Evolutionary conservation across 2,888 invertebrate species (phyloP), one percentile per base, ranked within the genome.

Genomic region (Darwinula stevensoni): DNA sequence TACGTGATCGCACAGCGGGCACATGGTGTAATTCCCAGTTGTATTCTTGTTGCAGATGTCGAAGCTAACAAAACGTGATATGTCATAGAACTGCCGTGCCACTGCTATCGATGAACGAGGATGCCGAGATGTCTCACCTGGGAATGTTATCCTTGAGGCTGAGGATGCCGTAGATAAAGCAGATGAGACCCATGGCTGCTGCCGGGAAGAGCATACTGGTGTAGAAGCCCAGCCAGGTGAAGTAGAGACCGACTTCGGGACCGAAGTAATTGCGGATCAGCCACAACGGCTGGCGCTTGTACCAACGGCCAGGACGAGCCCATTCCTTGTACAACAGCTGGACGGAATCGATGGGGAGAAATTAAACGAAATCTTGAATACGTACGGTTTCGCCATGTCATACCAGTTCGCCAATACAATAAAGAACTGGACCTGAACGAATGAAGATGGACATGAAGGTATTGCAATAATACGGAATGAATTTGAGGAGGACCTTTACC

Each of bases 221-320:
- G 46, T 84, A 84, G 51, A 82, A 84, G 0, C 84, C 84, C 18
- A 84, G 54, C 84, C 84, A 84, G 37, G 78, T 78, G 52, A 82
- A 84, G 45, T 84, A 84, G 0, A 84, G 51, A 0, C 67, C 80
- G 15, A 84, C 78, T 50, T 84, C 82, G 45, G 82, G 82, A 0
- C 84, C 84, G 45, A 82, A 84, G 49, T 84, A 84, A 41, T 73
- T 64, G 27, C 76, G 56, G 3, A 91, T 65, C 18, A 86, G 54
- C 59, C 80, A 78, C 1, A 91, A 53, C 0, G 91, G 88, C 46
- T 94, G 91, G 36, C 70, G 70, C 47, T 84, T 86, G 52, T 68
- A 82, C 73, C 80, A 86, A 44, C 71, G 71, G 5, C 63, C 58
- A 0, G 82, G 78, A 37, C 72, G 62, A 0, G 86, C 86, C 94